phyloP scores from a whole-genome alignment of 2,113 vertebrate genomes.

The Trichechus manatus region DNA sequence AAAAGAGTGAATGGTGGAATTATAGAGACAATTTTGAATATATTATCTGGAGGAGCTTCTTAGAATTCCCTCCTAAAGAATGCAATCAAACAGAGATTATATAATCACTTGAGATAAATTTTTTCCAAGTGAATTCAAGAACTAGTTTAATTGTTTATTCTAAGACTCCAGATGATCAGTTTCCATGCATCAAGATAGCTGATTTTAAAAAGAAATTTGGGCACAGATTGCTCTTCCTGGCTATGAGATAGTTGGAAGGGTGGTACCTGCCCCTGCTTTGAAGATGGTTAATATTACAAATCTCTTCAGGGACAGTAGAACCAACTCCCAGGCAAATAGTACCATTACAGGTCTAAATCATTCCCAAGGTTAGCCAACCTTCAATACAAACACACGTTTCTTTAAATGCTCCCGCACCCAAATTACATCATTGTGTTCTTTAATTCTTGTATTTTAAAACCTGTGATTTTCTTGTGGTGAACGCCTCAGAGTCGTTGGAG shows the following conservation, averaged over 20 bases:
- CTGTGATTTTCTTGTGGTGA: slow-evolving; percentile 87
- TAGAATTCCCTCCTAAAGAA: not conserved
- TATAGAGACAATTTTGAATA: not conserved
- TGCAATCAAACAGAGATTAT: slow-evolving; percentile 10
- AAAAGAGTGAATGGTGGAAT: not conserved
- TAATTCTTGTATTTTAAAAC: slow-evolving; percentile 85
- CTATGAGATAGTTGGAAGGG: not conserved
- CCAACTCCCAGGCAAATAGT: slow-evolving; percentile 42
- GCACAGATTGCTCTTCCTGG: not conserved
- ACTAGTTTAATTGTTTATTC: slow-evolving; percentile 3
- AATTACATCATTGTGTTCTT: slow-evolving; percentile 87
- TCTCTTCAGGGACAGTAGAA: slow-evolving; percentile 26
- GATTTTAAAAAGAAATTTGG: slow-evolving; percentile 22
- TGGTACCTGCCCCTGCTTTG: not conserved
- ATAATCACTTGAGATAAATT: slow-evolving; percentile 26
- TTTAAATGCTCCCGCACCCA: slow-evolving; percentile 81
- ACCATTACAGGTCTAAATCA: slow-evolving; percentile 52
- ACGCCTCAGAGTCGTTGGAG: slow-evolving; percentile 82
- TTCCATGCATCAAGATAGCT: not conserved
- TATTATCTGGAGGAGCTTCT: not conserved
- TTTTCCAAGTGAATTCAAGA: slow-evolving; percentile 2
- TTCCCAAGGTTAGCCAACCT: slow-evolving; percentile 73
- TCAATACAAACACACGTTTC: slow-evolving; percentile 74
- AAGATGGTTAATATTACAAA: not conserved
- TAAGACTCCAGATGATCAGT: not conserved